phyloP scores from a whole-genome alignment of 1,140 invertebrate genomes.

The Bombyx mandarina region DNA sequence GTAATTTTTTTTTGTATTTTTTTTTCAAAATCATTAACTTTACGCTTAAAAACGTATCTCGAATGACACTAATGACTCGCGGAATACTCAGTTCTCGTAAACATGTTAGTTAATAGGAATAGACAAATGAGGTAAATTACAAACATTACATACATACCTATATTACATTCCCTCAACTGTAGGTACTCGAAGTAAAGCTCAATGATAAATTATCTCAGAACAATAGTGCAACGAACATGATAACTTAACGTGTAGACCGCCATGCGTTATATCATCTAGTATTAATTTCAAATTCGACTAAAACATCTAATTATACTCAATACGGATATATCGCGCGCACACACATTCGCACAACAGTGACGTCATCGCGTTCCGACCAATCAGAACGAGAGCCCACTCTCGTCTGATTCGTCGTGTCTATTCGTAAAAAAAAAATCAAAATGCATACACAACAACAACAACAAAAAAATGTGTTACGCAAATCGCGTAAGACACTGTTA shows the following conservation, averaged over 20 bases:
- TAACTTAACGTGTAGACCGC: slow-evolving; percentile 31
- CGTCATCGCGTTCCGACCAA: slow-evolving; percentile 1
- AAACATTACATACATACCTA: slow-evolving; percentile 25
- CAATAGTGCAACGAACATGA: slow-evolving; percentile 35
- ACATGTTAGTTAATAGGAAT: slow-evolving; percentile 38
- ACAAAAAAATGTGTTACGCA: too few species aligned
- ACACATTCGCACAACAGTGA: neutral
- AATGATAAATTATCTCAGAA: slow-evolving; percentile 33
- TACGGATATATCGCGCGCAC: neutral
- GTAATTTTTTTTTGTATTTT: slow-evolving; percentile 15
- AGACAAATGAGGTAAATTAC: slow-evolving; percentile 45
- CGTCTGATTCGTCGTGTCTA: too few species aligned
- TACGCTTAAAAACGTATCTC: slow-evolving; percentile 13
- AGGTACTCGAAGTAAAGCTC: slow-evolving; percentile 37
- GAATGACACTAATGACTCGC: slow-evolving; percentile 32
- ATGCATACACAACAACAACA: too few species aligned
- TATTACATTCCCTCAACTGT: slow-evolving; percentile 15
- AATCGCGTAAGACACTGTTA: too few species aligned
- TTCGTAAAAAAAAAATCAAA: too few species aligned
- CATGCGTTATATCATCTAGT: slow-evolving; percentile 24
- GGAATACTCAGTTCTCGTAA: slow-evolving; percentile 29
- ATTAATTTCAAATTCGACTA: slow-evolving; percentile 43
- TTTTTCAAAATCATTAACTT: slow-evolving; percentile 1
- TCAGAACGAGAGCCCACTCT: neutral
- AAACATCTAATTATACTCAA: slow-evolving; percentile 39